Conservation (phyloP, 2,797 vertebrate genomes). For the Gallinago nigripennis region DNA sequence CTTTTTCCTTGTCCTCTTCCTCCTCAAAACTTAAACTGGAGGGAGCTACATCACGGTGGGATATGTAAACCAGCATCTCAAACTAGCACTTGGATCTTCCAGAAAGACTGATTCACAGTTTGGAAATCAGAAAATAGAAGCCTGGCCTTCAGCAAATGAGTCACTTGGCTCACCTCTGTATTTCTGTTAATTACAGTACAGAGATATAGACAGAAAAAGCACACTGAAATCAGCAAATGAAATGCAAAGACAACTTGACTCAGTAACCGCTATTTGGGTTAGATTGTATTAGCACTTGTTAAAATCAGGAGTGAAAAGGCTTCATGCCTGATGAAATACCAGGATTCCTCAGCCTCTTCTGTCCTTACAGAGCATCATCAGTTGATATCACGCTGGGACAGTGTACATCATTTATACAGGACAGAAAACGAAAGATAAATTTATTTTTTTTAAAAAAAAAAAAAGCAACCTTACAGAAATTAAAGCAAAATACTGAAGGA, state of each 20-base stretch:
- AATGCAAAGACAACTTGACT: neutral
- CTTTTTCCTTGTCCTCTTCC: neutral
- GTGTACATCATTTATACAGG: fast-evolving
- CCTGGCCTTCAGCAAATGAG: neutral
- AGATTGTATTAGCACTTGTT: neutral
- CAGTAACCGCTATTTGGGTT: neutral
- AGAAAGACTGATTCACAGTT: neutral
- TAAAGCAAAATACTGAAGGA: neutral
- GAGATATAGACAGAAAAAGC: neutral
- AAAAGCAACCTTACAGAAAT: neutral
- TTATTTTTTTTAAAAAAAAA: neutral
- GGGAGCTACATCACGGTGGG: fast-evolving
- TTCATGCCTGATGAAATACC: neutral
- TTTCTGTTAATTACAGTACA: neutral
- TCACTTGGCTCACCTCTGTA: neutral
- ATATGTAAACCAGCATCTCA: neutral
- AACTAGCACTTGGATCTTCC: neutral
- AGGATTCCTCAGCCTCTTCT: neutral
- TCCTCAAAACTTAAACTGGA: neutral
- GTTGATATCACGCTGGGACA: neutral
- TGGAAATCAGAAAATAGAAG: neutral
- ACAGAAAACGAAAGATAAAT: neutral
- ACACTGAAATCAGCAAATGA: neutral
- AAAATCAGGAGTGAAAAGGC: neutral
- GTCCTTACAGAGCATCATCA: neutral